Evolutionary conservation across 2,888 invertebrate genomes (phyloP).

Genomic region (Ceramica pisi): DNA sequence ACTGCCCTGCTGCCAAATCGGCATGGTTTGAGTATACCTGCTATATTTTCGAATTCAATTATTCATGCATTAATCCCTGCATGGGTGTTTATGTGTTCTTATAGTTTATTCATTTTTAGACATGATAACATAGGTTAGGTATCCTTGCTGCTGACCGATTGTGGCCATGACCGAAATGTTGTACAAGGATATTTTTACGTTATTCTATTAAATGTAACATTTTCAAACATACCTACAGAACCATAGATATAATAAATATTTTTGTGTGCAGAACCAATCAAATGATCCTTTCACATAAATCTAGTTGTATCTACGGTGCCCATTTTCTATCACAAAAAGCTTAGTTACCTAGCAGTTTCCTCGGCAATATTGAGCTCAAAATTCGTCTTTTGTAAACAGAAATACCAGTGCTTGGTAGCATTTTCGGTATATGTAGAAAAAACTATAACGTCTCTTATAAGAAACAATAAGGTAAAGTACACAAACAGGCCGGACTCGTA

Average conservation of each 20-base stretch:
- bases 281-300: too few species aligned
- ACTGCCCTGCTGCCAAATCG: not conserved
- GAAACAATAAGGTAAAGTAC: constrained; percentile 49
- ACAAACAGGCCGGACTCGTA: constrained; percentile 49
- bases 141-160: not conserved
- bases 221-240: too few species aligned
- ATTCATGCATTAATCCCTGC: not conserved
- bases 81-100: not conserved
- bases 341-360: not conserved
- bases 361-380: not conserved
- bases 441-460: constrained; percentile 2
- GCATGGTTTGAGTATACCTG: too few species aligned
- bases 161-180: not conserved
- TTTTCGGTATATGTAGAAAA: not conserved
- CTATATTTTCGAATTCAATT: not conserved
- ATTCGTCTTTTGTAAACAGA: not conserved
- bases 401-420: not conserved
- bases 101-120: too few species aligned
- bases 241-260: too few species aligned
- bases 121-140: too few species aligned
- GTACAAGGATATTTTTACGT: not conserved
- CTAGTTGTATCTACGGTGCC: too few species aligned
- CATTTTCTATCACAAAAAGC: not conserved
- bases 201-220: not conserved
- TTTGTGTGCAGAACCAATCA: not conserved